These are phyloP conservation scores for Pseudochirops cupreus DNA, from an alignment of 2,797 vertebrate species.

Conservation along the genomic window DNA sequence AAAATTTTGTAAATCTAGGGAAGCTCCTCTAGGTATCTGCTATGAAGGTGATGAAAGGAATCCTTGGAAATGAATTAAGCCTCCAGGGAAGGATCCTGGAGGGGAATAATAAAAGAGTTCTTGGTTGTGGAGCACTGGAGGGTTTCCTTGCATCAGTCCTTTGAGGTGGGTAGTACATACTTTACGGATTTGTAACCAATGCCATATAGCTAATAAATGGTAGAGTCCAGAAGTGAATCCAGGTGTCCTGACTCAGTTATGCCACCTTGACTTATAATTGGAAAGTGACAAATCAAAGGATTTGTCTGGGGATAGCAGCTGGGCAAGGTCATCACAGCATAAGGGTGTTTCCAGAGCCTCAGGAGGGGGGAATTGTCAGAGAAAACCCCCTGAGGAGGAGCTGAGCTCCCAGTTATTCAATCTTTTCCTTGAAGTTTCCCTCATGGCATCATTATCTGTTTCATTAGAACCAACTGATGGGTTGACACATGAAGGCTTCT, in stretches of 20 bases:
- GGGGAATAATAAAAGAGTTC: not conserved
- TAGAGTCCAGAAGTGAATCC: not conserved
- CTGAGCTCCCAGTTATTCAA: slow-evolving; percentile 56
- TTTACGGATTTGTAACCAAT: not conserved
- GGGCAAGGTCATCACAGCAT: not conserved
- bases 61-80: not conserved
- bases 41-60: not conserved
- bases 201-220: not conserved
- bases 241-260: not conserved
- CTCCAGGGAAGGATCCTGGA: not conserved
- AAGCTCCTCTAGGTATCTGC: not conserved
- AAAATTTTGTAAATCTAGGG: not conserved
- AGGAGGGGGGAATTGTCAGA: not conserved
- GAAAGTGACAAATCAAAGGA: not conserved
- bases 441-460: slow-evolving; percentile 63
- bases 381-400: not conserved
- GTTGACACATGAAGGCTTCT: not conserved
- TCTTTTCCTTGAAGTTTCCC: slow-evolving; percentile 71
- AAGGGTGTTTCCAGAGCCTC: not conserved
- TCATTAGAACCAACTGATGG: slow-evolving; percentile 37
- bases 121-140: not conserved
- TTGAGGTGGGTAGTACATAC: not conserved
- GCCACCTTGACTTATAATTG: not conserved
- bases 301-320: not conserved
- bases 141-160: not conserved